Percentiles rank a stretch among this genome's conserved stretches.
phyloP scores from a whole-genome alignment of 2,797 vertebrate genomes.

The Potorous gilbertii region DNA sequence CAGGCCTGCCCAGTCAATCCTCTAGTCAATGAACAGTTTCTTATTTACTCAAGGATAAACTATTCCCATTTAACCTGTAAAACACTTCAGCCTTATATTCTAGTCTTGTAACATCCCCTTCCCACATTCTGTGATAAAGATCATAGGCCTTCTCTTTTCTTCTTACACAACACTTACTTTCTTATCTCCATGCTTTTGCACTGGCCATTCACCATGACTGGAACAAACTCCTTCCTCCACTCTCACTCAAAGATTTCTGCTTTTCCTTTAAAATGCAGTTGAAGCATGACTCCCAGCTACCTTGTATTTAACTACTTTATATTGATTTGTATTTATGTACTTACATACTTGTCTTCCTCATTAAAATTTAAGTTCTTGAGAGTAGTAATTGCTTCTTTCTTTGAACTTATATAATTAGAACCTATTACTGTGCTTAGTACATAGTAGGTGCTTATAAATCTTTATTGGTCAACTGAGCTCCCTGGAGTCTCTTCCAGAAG shows the following conservation, averaged over 20 bases:
- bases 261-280: neutral
- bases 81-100: neutral
- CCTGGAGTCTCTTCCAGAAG: too few species aligned
- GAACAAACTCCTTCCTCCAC: neutral
- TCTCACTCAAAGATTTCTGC: neutral
- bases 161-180: neutral
- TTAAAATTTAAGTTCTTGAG: neutral
- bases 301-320: neutral
- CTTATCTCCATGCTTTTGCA: neutral
- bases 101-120: too few species aligned
- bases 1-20: neutral
- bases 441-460: neutral
- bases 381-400: neutral
- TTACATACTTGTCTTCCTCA: neutral
- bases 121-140: too few species aligned
- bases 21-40: neutral
- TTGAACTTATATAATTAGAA: neutral
- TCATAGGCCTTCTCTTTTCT: neutral
- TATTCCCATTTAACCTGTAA: neutral
- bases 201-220: neutral
- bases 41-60: neutral
- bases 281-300: neutral
- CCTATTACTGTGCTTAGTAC: neutral
- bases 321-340: neutral
- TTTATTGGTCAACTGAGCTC: too few species aligned